Evolutionary conservation across 2,888 invertebrate genomes (phyloP), one percentile per base, ranked within the genome.

Genomic region (Entomobrya multifasciata): DNA sequence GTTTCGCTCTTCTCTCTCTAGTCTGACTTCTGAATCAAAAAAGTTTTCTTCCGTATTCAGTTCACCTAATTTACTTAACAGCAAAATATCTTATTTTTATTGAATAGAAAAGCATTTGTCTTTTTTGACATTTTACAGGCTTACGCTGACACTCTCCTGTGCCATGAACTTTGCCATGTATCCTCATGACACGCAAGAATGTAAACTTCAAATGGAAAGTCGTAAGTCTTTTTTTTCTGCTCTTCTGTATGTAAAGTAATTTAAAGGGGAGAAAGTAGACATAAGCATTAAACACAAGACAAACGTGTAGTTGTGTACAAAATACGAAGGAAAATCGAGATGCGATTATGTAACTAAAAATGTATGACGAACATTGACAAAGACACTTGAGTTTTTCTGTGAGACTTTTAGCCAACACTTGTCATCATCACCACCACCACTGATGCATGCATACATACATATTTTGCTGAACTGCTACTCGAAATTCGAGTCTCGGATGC

Each of bases 111-210:
- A 57, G 47, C 30, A 72, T 76, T 49, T 70, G 70, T 72, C 70
- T 65, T 72, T 36, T 41, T 67, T 67, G 36, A 67, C 41, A 67
- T 30, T 87, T 92, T 93, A 74, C 92, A 95, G 95, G 91, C 92
- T 98, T 90, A 97, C 98, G 0, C 92, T 98, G 88, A 96, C 96
- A 89, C 93, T 98, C 44, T 97, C 97, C 0, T 98, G 98, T 92
- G 97, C 97, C 0, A 98, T 98, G 98, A 97, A 97, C 93, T 97
- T 98, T 92, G 95, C 97, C 92, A 96, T 97, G 92, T 98, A 98
- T 93, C 98, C 98, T 0, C 97, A 98, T 92, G 98, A 98, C 92
- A 97, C 97, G 0, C 98, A 98, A 93, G 97, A 97, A 92, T 98
- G 98, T 92, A 97, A 97, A 93, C 94, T 98, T 88, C 97, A 97